Evolutionary conservation across 2,888 invertebrate species (phyloP), one percentile per base, ranked within the genome.

Genomic region (Petrophora chlorosata): DNA sequence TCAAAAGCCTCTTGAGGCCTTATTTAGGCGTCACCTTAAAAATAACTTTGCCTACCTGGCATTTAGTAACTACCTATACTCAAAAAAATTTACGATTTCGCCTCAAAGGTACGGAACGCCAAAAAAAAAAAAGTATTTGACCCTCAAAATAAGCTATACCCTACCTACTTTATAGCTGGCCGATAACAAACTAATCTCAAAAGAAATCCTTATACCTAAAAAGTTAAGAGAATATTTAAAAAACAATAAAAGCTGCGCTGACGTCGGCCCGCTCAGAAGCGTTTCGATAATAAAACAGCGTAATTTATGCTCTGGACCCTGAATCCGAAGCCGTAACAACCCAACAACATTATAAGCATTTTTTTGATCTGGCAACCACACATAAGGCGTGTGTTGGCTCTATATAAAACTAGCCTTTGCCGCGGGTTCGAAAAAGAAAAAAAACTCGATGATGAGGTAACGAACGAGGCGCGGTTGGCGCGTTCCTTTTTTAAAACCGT

Each of bases 401-500:
- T 86, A 82, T 86, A 85, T 85, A 78, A 79, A 79, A 74, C 83
- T 85, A 84, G 85, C 76, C 76, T 38, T 44, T 35, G 59, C 46
- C 48, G 78, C 77, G 58, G 74, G 75, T 67, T 73, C 53, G 54
- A 76, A 80, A 82, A 82, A 10, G 29, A 38, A 43, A 85, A 85
- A 78, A 76, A 84, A 82, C 69, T 75, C 81, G 79, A 80, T 82
- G 87, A 87, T 88, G 88, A 88, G 86, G 88, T 85, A 88, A 88
- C 89, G 87, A 87, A 85, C 85, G 85, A 83, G 84, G 85, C 85
- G 83, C 86, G 84, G 82, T 85, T 82, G 71, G 79, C 71, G 82
- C 82, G 82, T 89, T 87, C 86, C 79, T 89, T 89, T 89, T 88
- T 89, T 84, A 84, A 85, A 85, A 80, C 71, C 73, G 72, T 68